These are phyloP conservation scores for Mesorhabditis spiculigera DNA, from an alignment of 2,888 invertebrate genomes.

Conservation along the genomic window DNA sequence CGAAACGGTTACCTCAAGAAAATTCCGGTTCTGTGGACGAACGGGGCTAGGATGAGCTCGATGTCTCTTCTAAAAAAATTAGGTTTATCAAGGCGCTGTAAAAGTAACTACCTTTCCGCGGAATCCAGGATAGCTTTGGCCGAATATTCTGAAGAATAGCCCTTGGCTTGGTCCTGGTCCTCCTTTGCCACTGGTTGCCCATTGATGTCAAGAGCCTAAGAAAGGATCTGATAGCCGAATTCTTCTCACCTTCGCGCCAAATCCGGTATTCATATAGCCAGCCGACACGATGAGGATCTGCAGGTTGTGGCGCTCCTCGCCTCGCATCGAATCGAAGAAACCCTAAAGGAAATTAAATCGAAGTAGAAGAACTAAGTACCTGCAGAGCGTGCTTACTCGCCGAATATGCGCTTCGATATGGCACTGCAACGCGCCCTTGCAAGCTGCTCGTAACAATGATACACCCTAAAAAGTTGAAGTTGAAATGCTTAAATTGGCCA, in stretches of 20 bases:
- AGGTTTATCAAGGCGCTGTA: neutral
- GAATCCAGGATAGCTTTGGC: constrained; percentile 73
- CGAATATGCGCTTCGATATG: constrained; percentile 67
- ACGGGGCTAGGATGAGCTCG: constrained; percentile 74
- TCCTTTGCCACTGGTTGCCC: constrained; percentile 81
- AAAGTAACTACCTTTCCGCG: constrained; percentile 12
- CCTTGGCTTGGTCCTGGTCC: constrained; percentile 77
- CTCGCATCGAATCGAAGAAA: constrained; percentile 82
- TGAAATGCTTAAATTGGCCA: neutral
- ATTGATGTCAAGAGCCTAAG: constrained; percentile 74
- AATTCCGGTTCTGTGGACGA: constrained; percentile 13
- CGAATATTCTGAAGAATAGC: constrained; percentile 74
- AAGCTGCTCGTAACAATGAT: constrained; percentile 73
- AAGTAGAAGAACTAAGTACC: constrained; percentile 16
- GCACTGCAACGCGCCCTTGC: constrained; percentile 79
- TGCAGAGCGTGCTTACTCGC: constrained; percentile 57
- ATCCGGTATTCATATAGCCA: constrained; percentile 81
- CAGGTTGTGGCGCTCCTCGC: constrained; percentile 74
- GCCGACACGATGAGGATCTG: constrained; percentile 85
- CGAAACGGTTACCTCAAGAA: neutral
- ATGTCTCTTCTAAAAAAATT: constrained; percentile 69
- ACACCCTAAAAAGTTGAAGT: constrained; percentile 19
- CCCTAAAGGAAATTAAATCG: constrained; percentile 68
- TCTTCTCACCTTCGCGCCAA: constrained; percentile 73
- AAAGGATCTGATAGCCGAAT: neutral